Percentiles rank a stretch among this genome's conserved stretches.
These are phyloP conservation scores for Tachyglossus aculeatus DNA, from an alignment of 2,797 vertebrate species.

Conservation along the genomic window DNA sequence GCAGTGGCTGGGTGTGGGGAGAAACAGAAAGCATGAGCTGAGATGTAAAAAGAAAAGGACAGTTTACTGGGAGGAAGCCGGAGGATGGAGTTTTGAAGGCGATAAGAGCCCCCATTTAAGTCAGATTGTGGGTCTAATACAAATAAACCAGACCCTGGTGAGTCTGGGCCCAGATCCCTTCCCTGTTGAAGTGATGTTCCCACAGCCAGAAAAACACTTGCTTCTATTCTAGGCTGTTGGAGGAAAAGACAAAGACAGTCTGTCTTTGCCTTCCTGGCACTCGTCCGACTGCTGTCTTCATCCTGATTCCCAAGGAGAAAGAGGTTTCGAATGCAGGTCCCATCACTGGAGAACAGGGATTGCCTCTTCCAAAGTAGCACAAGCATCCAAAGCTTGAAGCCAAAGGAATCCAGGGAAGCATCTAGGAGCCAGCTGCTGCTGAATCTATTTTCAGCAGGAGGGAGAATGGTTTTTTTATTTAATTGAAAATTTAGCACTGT, in stretches of 20 bases:
- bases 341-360: not conserved
- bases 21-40: too few species aligned
- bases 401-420: not conserved
- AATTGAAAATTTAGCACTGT: conserved; percentile 19
- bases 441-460: conserved; percentile 10
- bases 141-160: too few species aligned
- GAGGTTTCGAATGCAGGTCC: not conserved
- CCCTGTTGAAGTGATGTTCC: too few species aligned
- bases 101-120: too few species aligned
- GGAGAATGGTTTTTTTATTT: not conserved
- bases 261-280: not conserved
- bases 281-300: not conserved
- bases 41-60: too few species aligned
- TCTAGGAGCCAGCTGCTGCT: not conserved
- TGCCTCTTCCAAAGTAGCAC: not conserved
- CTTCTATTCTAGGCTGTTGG: not conserved
- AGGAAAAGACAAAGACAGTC: not conserved
- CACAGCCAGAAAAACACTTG: not conserved
- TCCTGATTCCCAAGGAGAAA: not conserved
- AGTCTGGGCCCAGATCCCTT: too few species aligned
- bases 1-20: too few species aligned
- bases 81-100: too few species aligned
- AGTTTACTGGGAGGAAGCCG: too few species aligned
- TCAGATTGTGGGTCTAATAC: too few species aligned
- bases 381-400: not conserved